Evolutionary conservation across 2,113 vertebrate species (phyloP), one percentile per base, ranked within the genome.

Genomic region (Gyps fulvus): DNA sequence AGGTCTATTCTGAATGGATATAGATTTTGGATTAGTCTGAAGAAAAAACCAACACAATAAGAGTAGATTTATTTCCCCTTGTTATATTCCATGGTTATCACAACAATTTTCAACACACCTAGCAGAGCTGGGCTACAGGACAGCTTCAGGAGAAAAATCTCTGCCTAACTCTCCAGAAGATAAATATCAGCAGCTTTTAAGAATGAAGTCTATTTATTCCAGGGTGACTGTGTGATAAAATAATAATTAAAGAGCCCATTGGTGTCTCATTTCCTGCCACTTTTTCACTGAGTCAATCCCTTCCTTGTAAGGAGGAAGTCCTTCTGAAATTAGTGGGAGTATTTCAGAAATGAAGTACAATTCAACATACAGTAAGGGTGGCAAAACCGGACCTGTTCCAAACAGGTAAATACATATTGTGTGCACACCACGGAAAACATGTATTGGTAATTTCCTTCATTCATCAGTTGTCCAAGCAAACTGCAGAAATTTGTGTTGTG

Each of bases 31-130:
- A 86, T 87, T 85, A 43, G 11, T 61, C 26, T 57, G 40, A 87
- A 83, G 26, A 15, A 50, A 67, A 50, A 18, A 55, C 2, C 5
- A 26, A 6, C 23, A 49, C 16, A 50, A 42, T 82, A 79, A 55
- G n/a, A 76, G 59, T 54, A 89, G 72, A 87, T 92, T 96, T 95
- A 95, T 95, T 47, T 92, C 76, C 77, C 54, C 20, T 93, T 92
- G 63, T 87, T 89, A 62, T 81, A 47, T 70, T 95, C 90, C 89
- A 87, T 73, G 95, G 62, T 83, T 90, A 88, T 78, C 82, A 94
- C 49, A 92, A 82, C 49, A 36, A 87, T 77, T 61, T 92, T 61
- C 69, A 95, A 54, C 22, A 93, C 76, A 84, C 45, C 79, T 87
- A 59, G 66, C 66, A 87, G 45, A 72, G 65, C 36, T 86, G 50